Percentiles rank a stretch among this genome's conserved stretches.
phyloP scores from a whole-genome alignment of 2,797 vertebrate genomes.

The Champsocephalus esox region DNA sequence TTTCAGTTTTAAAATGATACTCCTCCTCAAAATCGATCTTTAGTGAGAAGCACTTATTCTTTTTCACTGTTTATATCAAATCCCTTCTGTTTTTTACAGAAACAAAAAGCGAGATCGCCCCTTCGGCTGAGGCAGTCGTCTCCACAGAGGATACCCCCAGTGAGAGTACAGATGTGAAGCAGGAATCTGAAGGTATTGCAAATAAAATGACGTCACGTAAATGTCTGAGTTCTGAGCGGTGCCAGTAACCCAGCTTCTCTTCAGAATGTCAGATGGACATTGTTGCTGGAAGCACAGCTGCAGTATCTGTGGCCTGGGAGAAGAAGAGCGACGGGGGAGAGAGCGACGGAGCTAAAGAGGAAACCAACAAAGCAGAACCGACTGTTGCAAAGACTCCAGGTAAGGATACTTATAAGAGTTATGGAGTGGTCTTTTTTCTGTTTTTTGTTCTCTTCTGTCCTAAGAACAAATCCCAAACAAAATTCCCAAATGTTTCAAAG shows the following conservation, averaged over 20 bases:
- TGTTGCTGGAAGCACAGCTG: neutral
- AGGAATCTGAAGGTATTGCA: conserved; percentile 19
- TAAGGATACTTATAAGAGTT: neutral
- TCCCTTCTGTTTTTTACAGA: neutral
- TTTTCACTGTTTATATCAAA: conserved; percentile 1
- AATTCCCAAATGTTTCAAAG: neutral
- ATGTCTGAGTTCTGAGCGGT: neutral
- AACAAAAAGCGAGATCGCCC: neutral
- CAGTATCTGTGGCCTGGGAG: neutral
- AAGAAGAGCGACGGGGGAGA: conserved; percentile 7
- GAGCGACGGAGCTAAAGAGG: neutral
- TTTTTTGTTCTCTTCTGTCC: neutral
- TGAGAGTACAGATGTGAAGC: neutral
- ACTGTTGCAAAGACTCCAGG: neutral
- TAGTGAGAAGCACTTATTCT: neutral
- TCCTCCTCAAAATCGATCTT: neutral
- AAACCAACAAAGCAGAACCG: conserved; percentile 5
- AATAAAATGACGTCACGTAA: neutral
- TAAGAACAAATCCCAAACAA: neutral
- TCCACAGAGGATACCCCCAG: neutral
- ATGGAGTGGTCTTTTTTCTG: too few relatives aligned
- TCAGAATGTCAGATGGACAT: conserved; percentile 37
- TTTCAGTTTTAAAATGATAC: neutral
- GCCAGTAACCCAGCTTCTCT: conserved; percentile 9
- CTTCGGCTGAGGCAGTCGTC: neutral